Evolutionary conservation across 2,888 invertebrate genomes (phyloP), one percentile per base, ranked within the genome.

Genomic region (Euclidia mi): DNA sequence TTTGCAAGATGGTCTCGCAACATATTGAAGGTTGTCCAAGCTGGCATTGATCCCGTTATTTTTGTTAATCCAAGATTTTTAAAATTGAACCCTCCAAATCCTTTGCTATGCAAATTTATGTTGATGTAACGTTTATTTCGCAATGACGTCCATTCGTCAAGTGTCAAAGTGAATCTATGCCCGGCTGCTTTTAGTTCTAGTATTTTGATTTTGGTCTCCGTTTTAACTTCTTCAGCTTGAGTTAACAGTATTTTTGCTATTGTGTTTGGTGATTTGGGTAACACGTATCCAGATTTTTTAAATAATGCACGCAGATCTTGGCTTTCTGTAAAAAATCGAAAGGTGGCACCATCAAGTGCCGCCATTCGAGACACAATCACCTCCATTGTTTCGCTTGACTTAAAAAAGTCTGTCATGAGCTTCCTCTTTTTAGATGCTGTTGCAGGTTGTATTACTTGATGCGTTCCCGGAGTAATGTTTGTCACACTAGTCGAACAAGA

Each of bases 31-130:
- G 35, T 34, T 28, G 37, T 44, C 35, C 44, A 38, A 31, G 52
- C 52, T 43, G 52, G 40, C 47, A 48, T 48, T 15, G 43, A 38
- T 17, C 58, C 52, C n/a, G 47, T 29, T 14, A 52, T 52, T 41
- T 47, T 48, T n/a, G 45, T 41, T 10, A 52, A 31, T 14, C 41
- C 58, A 10, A 49, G 42, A 49, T 52, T 59, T 49, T 28, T 49
- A 32, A 28, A 51, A 12, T 40, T 32, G 42, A 29, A 29, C 1
- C 56, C 35, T 31, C 35, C 34, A 7, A 35, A 35, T 4, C 3
- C 15, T 3, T 15, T 15, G 32, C 14, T 40, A 25, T 51, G 49
- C 2, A 56, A 37, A 41, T 48, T 52, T 45, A 56, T 20, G 45
- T 56, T 56, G 41, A 51, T 46, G 34, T 51, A 55, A 7, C 55